Conservation (phyloP, 2,888 invertebrate species). For the Pelosia muscerda region DNA sequence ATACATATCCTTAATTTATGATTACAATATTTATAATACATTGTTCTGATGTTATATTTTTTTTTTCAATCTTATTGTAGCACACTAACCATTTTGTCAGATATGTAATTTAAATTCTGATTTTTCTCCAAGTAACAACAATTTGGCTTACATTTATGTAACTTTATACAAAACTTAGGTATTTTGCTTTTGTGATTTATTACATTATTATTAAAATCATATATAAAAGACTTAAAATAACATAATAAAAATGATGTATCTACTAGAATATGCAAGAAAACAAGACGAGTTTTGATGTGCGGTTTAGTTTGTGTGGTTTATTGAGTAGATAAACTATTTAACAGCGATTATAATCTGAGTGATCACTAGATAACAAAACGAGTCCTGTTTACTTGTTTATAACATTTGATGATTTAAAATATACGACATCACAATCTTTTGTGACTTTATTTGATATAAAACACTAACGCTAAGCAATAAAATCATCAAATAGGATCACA, state of each 20-base stretch:
- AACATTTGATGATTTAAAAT: conserved; percentile 52
- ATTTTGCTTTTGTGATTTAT: conserved; percentile 67
- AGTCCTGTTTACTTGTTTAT: conserved; percentile 59
- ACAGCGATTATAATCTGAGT: conserved; percentile 22
- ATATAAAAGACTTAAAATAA: conserved; percentile 61
- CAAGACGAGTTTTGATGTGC: conserved; percentile 49
- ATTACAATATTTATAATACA: conserved; percentile 85
- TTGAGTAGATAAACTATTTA: conserved; percentile 22
- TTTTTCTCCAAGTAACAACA: conserved; percentile 85
- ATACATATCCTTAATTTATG: conserved; percentile 85
- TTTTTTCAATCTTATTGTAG: conserved; percentile 84
- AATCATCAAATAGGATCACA: conserved; percentile 82
- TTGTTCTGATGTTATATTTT: conserved; percentile 81
- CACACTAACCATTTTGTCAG: conserved; percentile 87
- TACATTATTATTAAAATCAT: conserved; percentile 67
- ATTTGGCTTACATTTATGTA: conserved; percentile 81
- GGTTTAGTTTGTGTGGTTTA: conserved; percentile 22
- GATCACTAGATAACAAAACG: conserved; percentile 51
- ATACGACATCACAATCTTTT: conserved; percentile 58
- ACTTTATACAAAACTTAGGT: conserved; percentile 72
- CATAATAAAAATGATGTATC: conserved; percentile 61
- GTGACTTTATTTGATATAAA: conserved; percentile 67
- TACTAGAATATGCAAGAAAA: conserved; percentile 50
- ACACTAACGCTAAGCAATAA: conserved; percentile 70
- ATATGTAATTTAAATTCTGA: conserved; percentile 87